Conservation (phyloP, 2,113 vertebrate species). For the Planiliza haematocheilus region DNA sequence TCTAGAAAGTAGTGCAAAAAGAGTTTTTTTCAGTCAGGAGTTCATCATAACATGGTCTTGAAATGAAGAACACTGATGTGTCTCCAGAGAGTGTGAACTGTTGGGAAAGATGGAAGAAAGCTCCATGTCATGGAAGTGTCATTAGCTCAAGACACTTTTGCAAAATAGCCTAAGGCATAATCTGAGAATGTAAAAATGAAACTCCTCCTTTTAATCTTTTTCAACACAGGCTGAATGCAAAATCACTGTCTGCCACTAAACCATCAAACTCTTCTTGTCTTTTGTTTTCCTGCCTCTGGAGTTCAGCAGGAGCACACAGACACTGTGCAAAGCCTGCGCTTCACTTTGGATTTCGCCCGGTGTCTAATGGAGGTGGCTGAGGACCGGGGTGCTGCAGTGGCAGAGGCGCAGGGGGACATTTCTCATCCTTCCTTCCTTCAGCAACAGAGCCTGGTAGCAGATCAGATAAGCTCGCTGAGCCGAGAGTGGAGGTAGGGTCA, state of each 20-base stretch:
- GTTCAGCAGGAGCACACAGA: constrained; percentile 96
- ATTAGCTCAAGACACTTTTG: constrained; percentile 1
- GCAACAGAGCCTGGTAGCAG: constrained; percentile 93
- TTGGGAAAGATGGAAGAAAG: neutral
- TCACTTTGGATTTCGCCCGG: constrained; percentile 90
- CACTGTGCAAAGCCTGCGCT: constrained; percentile 89
- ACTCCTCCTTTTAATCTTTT: neutral
- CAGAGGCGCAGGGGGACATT: constrained; percentile 45
- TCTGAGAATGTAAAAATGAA: neutral
- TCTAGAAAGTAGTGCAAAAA: neutral
- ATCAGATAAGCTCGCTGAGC: constrained; percentile 97
- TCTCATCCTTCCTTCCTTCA: constrained; percentile 81
- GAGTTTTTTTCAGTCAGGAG: neutral
- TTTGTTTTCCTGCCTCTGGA: constrained; percentile 17
- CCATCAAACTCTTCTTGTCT: neutral
- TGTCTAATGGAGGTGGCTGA: constrained; percentile 92
- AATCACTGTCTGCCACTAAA: neutral
- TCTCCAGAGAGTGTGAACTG: neutral
- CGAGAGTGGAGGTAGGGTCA: constrained; percentile 92
- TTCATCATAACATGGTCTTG: neutral
- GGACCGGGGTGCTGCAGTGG: constrained; percentile 78
- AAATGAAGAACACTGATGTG: neutral
- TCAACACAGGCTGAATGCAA: constrained; percentile 5
- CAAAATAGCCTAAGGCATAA: neutral
- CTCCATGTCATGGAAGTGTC: neutral